Percentiles rank a stretch among this genome's conserved stretches.
Conservation (phyloP, 2,797 vertebrate species). For the Pipistrellus nathusii region DNA sequence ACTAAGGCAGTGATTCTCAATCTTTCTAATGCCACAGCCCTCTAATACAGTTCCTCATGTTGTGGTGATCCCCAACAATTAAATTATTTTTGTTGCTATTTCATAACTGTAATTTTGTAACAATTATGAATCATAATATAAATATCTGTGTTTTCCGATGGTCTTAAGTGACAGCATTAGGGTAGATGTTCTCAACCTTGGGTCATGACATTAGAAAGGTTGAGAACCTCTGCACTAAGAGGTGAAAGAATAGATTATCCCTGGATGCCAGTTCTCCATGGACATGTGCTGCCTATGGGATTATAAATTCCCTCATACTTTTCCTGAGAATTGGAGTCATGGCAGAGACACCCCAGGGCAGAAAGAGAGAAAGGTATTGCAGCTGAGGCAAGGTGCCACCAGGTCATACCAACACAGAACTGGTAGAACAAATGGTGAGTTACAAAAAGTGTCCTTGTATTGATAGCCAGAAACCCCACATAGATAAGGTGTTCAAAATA, state of each 20-base stretch:
- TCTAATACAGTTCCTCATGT: no score
- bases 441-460: background rate
- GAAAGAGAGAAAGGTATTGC: background rate
- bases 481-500: background rate
- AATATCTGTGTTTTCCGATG: no score
- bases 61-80: no score
- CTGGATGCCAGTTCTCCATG: background rate
- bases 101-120: no score
- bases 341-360: background rate
- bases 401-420: rapidly evolving
- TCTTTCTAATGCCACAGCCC: no score
- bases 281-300: background rate
- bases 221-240: no score
- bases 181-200: no score
- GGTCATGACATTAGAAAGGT: no score
- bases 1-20: background rate
- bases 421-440: background rate
- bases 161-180: no score
- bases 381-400: background rate
- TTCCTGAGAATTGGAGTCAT: background rate
- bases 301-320: background rate
- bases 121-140: no score
- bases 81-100: no score
- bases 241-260: background rate
- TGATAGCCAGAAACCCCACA: background rate